These are phyloP conservation scores for Neolamprologus falcicula DNA, from an alignment of 2,113 vertebrate genomes.

Conservation along the genomic window DNA sequence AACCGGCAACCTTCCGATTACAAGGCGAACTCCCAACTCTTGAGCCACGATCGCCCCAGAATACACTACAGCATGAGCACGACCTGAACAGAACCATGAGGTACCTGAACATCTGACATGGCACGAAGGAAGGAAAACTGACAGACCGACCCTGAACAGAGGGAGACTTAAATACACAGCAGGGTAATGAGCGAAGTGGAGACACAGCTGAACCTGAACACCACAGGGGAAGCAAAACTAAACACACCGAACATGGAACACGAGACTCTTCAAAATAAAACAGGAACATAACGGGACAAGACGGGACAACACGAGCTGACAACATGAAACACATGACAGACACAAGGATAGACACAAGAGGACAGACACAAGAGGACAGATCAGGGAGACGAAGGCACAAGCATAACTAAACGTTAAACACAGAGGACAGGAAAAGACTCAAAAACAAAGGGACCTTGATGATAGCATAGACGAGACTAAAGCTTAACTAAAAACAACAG, in stretches of 20 bases:
- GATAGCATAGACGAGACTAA: not conserved
- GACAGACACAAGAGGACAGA: not conserved
- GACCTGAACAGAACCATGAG: not conserved
- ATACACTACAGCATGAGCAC: not conserved
- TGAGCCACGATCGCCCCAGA: not conserved
- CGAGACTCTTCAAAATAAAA: not conserved
- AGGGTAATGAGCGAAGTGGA: not conserved
- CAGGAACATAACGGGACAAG: not conserved
- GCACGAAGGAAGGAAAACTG: not conserved
- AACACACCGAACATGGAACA: not conserved
- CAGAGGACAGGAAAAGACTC: not conserved
- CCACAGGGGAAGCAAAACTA: fast-evolving
- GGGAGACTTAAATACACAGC: not conserved
- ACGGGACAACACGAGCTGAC: fast-evolving
- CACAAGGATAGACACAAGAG: not conserved
- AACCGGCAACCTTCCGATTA: fast-evolving
- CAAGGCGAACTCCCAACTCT: fast-evolving
- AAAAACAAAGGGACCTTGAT: not conserved
- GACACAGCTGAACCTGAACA: not conserved
- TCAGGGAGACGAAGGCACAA: fast-evolving
- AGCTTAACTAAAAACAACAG: not conserved
- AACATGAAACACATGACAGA: fast-evolving
- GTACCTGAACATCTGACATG: not conserved
- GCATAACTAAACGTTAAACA: not conserved
- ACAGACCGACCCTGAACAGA: not conserved